Base-by-base conservation (phyloP, 1,140 invertebrate species). In the Trachymyrmex cornetzi region DNA sequence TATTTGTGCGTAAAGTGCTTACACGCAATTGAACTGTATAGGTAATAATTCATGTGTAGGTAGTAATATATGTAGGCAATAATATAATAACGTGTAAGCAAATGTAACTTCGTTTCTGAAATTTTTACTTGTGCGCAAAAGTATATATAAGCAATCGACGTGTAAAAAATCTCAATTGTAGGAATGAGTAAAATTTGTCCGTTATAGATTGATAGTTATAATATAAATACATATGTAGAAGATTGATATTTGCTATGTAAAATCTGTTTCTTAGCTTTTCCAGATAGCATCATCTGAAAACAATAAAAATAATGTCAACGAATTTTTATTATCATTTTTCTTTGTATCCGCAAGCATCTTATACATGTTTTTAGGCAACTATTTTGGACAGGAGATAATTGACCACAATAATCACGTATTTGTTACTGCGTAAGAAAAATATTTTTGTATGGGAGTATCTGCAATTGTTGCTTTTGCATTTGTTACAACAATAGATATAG, bases 301-400 rank as follows among this genome's bases (percentile, higher is more conserved):
- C 7, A 38, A 38, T 22, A 16, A 7, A 69, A 16, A 27, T 9
- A 24, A 69, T 50, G 1, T 69, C 4, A 22, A 0, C 0, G 44
- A 48, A 16, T 48, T 69, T 6, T 7, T 48, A 24, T 1, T 66
- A 9, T 12, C 66, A 12, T 38, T 67, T 16, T 0, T 67, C 0
- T 30, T 19, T 71, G 3, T 0, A 0, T 3, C 1, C 53, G 2
- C 0, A 24, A n/a, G 14, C 3, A 4, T 53, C 0, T 0, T 12
- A 27, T 71, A 71, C 7, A 30, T 71, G 24, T 71, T 71, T 50
- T 0, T 71, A 30, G 22, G 44, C 3, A 27, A 71, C 6, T 71
- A 71, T 53, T 3, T 71, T 1, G 67, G 38, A 9, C 67, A 71
- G 3, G 0, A 11, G 16, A 0, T 53, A 71, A 53, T 14, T 0